These are phyloP conservation scores for Ceratosolen solmsi DNA, from an alignment of 1,140 invertebrate species.

Conservation along the genomic window DNA sequence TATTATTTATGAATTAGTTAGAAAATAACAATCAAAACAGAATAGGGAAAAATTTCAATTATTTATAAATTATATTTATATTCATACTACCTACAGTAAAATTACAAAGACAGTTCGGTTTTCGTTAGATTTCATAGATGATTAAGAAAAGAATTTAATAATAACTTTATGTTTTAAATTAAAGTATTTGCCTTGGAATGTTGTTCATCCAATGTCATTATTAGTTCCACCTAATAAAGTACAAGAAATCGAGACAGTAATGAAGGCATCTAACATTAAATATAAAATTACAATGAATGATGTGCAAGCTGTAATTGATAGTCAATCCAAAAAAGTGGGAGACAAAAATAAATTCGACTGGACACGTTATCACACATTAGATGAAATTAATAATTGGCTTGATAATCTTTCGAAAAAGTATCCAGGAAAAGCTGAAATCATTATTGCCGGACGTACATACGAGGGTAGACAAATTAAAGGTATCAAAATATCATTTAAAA, in stretches of 20 bases:
- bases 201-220: slow-evolving; percentile 49
- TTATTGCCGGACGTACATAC: slow-evolving; percentile 75
- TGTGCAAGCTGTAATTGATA: slow-evolving; percentile 56
- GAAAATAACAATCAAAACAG: neutral
- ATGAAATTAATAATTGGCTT: slow-evolving; percentile 72
- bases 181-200: slow-evolving; percentile 53
- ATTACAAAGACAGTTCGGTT: no score
- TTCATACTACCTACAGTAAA: no score
- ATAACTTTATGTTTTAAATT: neutral
- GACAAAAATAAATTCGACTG: slow-evolving; percentile 58
- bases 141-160: neutral
- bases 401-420: slow-evolving; percentile 68
- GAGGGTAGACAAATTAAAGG: slow-evolving; percentile 77
- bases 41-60: no score
- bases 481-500: slow-evolving; percentile 73
- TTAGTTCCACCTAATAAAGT: slow-evolving; percentile 54
- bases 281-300: slow-evolving; percentile 54
- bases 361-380: slow-evolving; percentile 71
- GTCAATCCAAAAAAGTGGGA: slow-evolving; percentile 33
- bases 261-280: slow-evolving; percentile 40
- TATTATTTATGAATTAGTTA: neutral
- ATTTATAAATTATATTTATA: no score
- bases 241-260: slow-evolving; percentile 51
- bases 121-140: neutral
- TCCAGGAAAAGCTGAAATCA: slow-evolving; percentile 71